These are phyloP conservation scores for Albula glossodonta DNA, from an alignment of 2,113 vertebrate species.

Conservation along the genomic window DNA sequence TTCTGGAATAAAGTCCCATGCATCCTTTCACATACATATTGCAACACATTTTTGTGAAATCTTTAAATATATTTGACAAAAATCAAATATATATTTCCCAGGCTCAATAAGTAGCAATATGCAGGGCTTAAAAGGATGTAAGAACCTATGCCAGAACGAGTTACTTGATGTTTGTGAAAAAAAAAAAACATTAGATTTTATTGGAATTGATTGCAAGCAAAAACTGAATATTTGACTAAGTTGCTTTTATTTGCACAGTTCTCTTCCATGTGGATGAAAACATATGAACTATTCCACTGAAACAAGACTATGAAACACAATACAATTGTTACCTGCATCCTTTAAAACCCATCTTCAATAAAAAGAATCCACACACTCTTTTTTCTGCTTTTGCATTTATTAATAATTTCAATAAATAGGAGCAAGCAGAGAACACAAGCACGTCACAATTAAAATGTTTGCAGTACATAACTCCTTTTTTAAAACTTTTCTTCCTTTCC, in stretches of 20 bases:
- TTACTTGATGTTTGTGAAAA: slow-evolving; percentile 48
- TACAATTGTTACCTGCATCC: slow-evolving; percentile 50
- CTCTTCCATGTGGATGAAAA: slow-evolving; percentile 74
- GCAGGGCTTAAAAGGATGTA: slow-evolving; percentile 48
- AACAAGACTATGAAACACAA: slow-evolving; percentile 50
- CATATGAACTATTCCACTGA: slow-evolving; percentile 41
- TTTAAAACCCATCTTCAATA: slow-evolving; percentile 46
- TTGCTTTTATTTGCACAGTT: slow-evolving; percentile 38
- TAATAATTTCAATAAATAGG: slow-evolving; percentile 81
- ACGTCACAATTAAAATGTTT: slow-evolving; percentile 84
- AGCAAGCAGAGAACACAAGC: slow-evolving; percentile 95
- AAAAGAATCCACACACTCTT: slow-evolving; percentile 68
- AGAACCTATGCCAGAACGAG: slow-evolving; percentile 58
- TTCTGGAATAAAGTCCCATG: slow-evolving; percentile 52
- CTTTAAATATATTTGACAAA: slow-evolving; percentile 63
- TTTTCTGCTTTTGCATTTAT: slow-evolving; percentile 89
- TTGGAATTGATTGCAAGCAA: slow-evolving; percentile 36
- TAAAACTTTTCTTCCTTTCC: slow-evolving; percentile 46
- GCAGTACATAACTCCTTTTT: slow-evolving; percentile 76
- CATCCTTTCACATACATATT: slow-evolving; percentile 60
- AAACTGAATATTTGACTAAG: not conserved
- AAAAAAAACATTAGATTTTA: slow-evolving; percentile 39
- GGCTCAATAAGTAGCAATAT: slow-evolving; percentile 51
- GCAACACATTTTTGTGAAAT: slow-evolving; percentile 37
- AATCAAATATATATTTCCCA: slow-evolving; percentile 61